A percentile compares a stretch with the other conserved stretches of the same genome.
phyloP scores from a whole-genome alignment of 2,113 vertebrate genomes.

The Ophiodon elongatus region DNA sequence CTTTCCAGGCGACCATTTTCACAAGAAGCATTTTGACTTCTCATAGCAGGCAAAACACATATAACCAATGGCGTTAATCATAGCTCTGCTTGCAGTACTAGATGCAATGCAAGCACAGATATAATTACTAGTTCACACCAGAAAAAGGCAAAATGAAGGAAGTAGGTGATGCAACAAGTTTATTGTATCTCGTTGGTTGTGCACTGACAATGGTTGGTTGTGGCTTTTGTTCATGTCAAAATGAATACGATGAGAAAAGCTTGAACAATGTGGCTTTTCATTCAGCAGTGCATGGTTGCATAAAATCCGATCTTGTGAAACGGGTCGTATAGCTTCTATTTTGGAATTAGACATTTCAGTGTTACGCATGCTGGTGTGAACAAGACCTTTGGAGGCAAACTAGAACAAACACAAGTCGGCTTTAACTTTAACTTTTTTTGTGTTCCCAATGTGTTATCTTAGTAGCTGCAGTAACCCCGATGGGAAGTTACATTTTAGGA shows the following conservation, averaged over 20 bases:
- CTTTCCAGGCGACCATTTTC: neutral
- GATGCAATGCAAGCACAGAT: neutral
- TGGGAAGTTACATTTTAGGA: neutral
- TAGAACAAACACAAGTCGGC: neutral
- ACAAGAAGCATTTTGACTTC: neutral
- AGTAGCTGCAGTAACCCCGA: neutral
- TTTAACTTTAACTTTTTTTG: too few relatives aligned
- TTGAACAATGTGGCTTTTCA: neutral
- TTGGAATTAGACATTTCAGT: neutral
- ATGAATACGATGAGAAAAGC: neutral
- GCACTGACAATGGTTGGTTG: too few relatives aligned
- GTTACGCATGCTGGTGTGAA: neutral
- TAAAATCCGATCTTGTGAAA: neutral
- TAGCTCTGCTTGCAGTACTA: neutral
- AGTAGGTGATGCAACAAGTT: neutral
- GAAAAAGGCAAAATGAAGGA: neutral
- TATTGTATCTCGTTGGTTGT: neutral
- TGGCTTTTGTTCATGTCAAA: neutral
- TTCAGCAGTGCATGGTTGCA: neutral
- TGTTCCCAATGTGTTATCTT: neutral
- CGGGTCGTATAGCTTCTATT: neutral
- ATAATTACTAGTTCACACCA: neutral
- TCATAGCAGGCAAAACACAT: conserved; percentile 10
- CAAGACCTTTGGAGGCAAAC: neutral
- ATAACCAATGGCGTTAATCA: neutral